Evolutionary conservation across 1,140 invertebrate genomes (phyloP).

Genomic region (Pantala flavescens): DNA sequence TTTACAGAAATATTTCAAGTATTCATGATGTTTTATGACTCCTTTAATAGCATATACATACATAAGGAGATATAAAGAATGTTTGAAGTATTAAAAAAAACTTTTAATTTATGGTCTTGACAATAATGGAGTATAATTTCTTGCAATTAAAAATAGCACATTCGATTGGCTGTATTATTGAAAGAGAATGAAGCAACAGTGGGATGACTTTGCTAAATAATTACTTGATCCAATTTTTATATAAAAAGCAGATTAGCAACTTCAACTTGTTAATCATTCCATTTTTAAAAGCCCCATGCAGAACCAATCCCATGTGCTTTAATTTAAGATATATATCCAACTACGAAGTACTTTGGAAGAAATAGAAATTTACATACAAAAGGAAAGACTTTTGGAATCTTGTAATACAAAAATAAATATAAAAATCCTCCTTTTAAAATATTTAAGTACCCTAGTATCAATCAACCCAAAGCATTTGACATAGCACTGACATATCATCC

Average conservation of each 20-base stretch:
- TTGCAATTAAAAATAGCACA: background rate
- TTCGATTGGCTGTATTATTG: background rate
- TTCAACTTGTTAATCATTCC: constrained; percentile 10
- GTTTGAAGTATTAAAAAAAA: background rate
- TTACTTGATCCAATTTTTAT: background rate
- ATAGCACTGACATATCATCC: background rate
- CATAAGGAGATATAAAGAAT: background rate
- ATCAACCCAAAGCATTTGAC: background rate
- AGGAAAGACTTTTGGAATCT: background rate
- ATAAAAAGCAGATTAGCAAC: background rate
- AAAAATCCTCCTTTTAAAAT: background rate
- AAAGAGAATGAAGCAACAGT: background rate
- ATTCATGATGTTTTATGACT: background rate
- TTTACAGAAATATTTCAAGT: background rate
- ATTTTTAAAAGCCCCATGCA: constrained; percentile 1
- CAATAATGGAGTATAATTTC: background rate
- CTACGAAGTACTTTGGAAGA: background rate
- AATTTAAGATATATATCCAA: background rate
- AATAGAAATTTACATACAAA: background rate
- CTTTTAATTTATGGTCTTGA: background rate
- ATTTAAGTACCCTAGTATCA: background rate
- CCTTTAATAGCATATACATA: background rate
- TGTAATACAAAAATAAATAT: background rate
- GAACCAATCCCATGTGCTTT: background rate
- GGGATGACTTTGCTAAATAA: background rate